Evolutionary conservation across 2,797 vertebrate species (phyloP), one percentile per base, ranked within the genome.

Genomic region (Manis crassicaudata): DNA sequence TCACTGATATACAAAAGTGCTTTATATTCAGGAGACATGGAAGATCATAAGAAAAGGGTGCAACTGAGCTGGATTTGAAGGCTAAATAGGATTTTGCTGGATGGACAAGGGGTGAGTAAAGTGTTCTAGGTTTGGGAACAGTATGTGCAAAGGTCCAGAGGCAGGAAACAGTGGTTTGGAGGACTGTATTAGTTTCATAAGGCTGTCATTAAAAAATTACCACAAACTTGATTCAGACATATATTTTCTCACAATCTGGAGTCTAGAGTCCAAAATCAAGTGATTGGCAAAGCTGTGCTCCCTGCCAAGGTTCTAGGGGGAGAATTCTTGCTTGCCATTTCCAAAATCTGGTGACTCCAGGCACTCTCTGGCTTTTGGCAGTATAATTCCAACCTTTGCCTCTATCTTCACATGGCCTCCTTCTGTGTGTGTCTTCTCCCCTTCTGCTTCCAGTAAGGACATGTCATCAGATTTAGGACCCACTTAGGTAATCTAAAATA

Each of bases 1-100:
- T 72, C 18, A 46, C 35, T 70, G 43, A 62, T 80, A 95, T 94
- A n/a, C 85, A 67, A 67, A 93, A 87, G 40, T 65, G 63, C 56
- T 77, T 94, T 32, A 16, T 67, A 54, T 84, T 35, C 20, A 58
- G 68, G 58, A 87, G 54, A 46, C 56, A 43, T 77, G 91, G 27
- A n/a, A 52, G 37, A 68, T 65, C 73, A 14, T 13, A 52, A 93
- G 67, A 68, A 58, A 70, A 76, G 35, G 21, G 6, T 60, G 40
- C 40, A 37, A 21, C 50, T 29, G 35, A 84, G 37, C 37, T 40
- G 43, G 18, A 21, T 80, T 84, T 73, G 46, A 77, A 86, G n/a
- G 35, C 43, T 63, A 58, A 85, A 25, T 32, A 50, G 86, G 60
- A 37, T 75, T 54, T 77, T 13, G 14, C n/a, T 2, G 23, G n/a